A percentile compares a stretch with the other conserved stretches of the same genome.
phyloP scores from a whole-genome alignment of 2,888 invertebrate species.

The Congeria kusceri region DNA sequence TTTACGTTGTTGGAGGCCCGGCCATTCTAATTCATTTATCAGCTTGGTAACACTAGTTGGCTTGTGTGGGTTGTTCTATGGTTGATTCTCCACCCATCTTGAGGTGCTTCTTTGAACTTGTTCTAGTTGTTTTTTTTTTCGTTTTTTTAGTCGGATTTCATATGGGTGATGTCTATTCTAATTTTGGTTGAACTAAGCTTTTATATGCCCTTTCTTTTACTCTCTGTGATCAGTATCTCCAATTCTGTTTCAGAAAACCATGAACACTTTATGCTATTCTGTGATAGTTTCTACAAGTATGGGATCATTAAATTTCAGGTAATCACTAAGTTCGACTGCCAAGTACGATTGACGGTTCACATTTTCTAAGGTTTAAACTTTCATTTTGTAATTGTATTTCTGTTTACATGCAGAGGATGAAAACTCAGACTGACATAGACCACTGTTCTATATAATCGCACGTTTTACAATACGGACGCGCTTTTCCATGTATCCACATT shows the following conservation, averaged over 20 bases:
- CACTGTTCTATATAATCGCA: no score
- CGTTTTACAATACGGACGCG: no score
- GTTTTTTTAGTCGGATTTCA: conserved; percentile 10
- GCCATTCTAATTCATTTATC: conserved; percentile 7
- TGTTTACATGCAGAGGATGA: not conserved
- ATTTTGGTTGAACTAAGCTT: conserved; percentile 14
- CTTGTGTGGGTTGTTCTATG: conserved; percentile 2
- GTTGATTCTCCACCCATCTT: conserved; percentile 19
- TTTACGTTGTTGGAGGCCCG: conserved; percentile 14
- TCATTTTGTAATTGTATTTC: conserved; percentile 19
- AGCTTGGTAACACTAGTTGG: conserved; percentile 18
- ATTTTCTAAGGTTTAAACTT: conserved; percentile 8
- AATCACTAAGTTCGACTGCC: conserved; percentile 23
- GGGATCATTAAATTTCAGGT: conserved; percentile 8
- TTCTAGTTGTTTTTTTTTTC: not conserved
- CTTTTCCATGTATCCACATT: no score
- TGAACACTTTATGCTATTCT: conserved; percentile 9
- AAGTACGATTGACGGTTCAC: not conserved
- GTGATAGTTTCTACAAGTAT: conserved; percentile 18
- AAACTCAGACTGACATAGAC: no score
- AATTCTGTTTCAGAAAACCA: conserved; percentile 20
- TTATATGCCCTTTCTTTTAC: conserved; percentile 18
- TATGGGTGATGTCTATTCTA: conserved; percentile 21
- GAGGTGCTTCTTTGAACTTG: conserved; percentile 8
- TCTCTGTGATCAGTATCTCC: conserved; percentile 4